These are phyloP conservation scores for Scrobipalpa costella DNA, from an alignment of 2,888 invertebrate species.

Conservation along the genomic window DNA sequence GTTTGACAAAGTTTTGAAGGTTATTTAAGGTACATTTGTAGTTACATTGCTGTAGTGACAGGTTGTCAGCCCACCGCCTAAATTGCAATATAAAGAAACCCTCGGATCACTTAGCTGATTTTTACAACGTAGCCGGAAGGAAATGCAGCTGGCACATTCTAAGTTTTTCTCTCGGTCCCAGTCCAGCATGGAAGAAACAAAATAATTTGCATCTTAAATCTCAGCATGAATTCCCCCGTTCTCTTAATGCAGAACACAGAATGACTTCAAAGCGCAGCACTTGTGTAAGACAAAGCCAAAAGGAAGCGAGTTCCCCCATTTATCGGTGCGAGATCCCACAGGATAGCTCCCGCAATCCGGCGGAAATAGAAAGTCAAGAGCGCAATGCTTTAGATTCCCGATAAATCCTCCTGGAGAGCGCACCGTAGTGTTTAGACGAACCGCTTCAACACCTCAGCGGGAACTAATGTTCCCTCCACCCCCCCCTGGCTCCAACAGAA, in stretches of 20 bases:
- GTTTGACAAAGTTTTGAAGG: no score
- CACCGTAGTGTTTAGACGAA: slow-evolving; percentile 35
- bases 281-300: slow-evolving; percentile 52
- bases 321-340: slow-evolving; percentile 59
- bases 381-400: slow-evolving; percentile 55
- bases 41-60: no score
- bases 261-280: slow-evolving; percentile 10
- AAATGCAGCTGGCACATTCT: no score
- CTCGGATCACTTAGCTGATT: no score
- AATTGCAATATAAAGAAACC: no score
- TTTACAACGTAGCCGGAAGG: no score
- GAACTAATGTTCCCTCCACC: slow-evolving; percentile 13
- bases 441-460: slow-evolving; percentile 32
- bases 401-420: slow-evolving; percentile 50
- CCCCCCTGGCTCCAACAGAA: slow-evolving; percentile 19
- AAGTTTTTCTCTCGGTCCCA: no score
- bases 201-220: not conserved
- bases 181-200: no score
- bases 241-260: slow-evolving; percentile 13
- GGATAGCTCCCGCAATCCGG: slow-evolving; percentile 57
- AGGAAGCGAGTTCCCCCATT: slow-evolving; percentile 65
- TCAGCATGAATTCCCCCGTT: not conserved
- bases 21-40: no score
- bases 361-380: slow-evolving; percentile 74
- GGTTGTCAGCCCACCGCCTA: no score